phyloP scores from a whole-genome alignment of 2,888 invertebrate genomes.

The Prosopocoilus inquinatus region DNA sequence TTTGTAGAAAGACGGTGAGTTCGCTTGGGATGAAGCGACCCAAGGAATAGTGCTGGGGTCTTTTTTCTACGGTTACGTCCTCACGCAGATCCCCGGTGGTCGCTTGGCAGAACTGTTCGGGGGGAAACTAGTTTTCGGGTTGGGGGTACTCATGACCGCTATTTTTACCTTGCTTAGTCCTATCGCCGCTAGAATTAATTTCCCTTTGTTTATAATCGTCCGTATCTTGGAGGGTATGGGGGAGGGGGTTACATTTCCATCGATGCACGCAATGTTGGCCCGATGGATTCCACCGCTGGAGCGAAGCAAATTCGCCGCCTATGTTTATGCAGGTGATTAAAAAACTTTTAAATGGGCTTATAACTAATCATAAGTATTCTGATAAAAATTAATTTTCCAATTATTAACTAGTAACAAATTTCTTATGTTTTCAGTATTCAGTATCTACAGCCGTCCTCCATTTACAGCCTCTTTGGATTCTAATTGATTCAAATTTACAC shows the following conservation, averaged over 20 bases:
- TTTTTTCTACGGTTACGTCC: conserved; percentile 81
- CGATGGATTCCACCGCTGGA: conserved; percentile 92
- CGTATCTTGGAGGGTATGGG: conserved; percentile 80
- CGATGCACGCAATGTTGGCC: conserved; percentile 91
- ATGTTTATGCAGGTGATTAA: conserved; percentile 70
- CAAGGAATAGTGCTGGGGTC: conserved; percentile 80
- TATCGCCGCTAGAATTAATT: conserved; percentile 68
- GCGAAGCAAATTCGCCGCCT: conserved; percentile 84
- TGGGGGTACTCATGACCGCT: conserved; percentile 78
- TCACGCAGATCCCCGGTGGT: conserved; percentile 80
- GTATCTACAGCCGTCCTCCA: no score
- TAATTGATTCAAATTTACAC: no score
- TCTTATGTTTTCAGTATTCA: no score
- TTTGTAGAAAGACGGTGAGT: conserved; percentile 66
- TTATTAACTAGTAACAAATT: no score
- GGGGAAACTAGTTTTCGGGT: conserved; percentile 82
- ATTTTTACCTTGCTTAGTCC: conserved; percentile 82
- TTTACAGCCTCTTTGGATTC: no score
- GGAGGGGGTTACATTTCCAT: conserved; percentile 90
- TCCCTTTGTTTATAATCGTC: conserved; percentile 69
- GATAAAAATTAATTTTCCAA: no score
- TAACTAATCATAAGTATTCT: neutral
- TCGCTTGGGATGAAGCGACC: conserved; percentile 74
- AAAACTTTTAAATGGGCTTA: conserved; percentile 38
- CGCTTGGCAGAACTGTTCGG: conserved; percentile 82